Evolutionary conservation across 2,113 vertebrate species (phyloP), one percentile per base, ranked within the genome.

Genomic region (Sinocyclocheilus anshuiensis): DNA sequence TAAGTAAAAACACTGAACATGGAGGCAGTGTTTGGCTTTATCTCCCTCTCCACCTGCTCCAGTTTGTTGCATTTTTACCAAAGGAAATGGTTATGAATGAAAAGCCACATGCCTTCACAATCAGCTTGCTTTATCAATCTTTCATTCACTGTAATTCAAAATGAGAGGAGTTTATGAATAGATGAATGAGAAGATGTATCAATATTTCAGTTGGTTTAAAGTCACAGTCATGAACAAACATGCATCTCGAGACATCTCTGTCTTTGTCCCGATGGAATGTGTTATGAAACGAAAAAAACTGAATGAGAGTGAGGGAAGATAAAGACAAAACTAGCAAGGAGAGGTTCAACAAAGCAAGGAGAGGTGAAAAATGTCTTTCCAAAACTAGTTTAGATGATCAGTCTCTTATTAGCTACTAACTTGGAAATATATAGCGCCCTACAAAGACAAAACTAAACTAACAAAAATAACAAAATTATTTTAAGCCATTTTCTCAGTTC

Each of bases 111-210:
- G 57, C 12, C 48, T 63, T 71, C 22, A 72, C 29, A 45, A 81
- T 84, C 42, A n/a, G 18, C 48, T 6, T 65, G 45, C 72, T 50
- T 83, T 72, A 80, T 84, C 45, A 29, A 85, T 91, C 33, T 89
- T 90, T 91, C 13, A 90, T 91, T 80, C 15, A 29, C 81, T 91
- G 90, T 89, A 87, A 93, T 92, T 93, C 88, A 87, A 84, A 89
- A 87, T 53, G 88, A 74, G 48, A 85, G 83, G 11, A 22, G 39
- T 61, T 82, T 89, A 92, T 92, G 80, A 93, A 92, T 91, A 90
- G 77, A 93, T 90, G 26, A 91, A 92, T 84, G 82, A 92, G 86
- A 42, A 79, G 74, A 11, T 59, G 3, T 63, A 91, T 92, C 8
- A 90, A 93, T 92, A 91, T 94, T 94, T 93, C 57, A 91, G 7